phyloP scores from a whole-genome alignment of 2,113 vertebrate genomes.

The Addax nasomaculatus region DNA sequence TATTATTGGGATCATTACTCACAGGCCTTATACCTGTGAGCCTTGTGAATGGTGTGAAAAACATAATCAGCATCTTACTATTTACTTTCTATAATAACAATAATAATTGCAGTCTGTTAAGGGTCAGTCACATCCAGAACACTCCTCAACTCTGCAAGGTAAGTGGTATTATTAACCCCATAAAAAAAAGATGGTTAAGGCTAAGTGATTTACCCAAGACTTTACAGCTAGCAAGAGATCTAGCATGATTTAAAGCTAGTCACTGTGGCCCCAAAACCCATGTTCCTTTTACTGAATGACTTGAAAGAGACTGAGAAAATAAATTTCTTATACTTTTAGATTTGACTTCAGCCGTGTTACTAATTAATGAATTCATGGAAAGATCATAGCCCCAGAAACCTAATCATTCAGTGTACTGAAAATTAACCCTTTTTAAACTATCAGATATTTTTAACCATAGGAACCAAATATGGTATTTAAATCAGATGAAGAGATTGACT shows the following conservation, averaged over 20 bases:
- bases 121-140: neutral
- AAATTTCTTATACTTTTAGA: neutral
- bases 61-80: neutral
- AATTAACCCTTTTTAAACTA: neutral
- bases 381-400: neutral
- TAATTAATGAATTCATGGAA: neutral
- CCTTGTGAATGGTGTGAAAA: slow-evolving; percentile 11
- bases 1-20: neutral
- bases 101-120: slow-evolving; percentile 30
- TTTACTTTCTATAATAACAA: slow-evolving; percentile 5
- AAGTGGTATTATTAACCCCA: slow-evolving; percentile 22
- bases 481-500: neutral
- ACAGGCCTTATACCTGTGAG: neutral
- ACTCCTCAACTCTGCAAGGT: slow-evolving; percentile 9
- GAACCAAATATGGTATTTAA: neutral
- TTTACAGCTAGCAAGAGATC: neutral
- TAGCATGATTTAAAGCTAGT: neutral
- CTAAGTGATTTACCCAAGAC: slow-evolving; percentile 4
- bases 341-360: neutral
- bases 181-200: neutral
- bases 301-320: slow-evolving; percentile 35
- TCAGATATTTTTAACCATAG: neutral
- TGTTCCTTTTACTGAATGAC: slow-evolving; percentile 5
- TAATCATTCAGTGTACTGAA: neutral
- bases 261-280: neutral